A percentile compares a stretch with the other conserved stretches of the same genome.
Conservation (phyloP, 2,797 vertebrate genomes). For the Sebastes kiyomatsui region DNA sequence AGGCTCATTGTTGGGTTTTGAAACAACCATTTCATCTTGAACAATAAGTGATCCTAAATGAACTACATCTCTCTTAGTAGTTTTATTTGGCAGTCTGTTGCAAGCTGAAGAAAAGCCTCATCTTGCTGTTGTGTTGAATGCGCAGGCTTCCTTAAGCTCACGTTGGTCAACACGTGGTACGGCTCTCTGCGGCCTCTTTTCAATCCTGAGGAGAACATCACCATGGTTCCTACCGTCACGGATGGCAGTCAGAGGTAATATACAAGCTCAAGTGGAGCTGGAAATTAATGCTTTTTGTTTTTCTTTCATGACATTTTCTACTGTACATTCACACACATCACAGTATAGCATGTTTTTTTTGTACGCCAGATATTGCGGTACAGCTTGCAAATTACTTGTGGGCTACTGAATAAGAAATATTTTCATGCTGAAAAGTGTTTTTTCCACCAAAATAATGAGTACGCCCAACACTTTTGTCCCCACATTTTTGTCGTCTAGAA, state of each 20-base stretch:
- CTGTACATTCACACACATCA: neutral
- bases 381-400: neutral
- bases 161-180: constrained; percentile 88
- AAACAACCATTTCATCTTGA: constrained; percentile 31
- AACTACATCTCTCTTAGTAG: constrained; percentile 11
- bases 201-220: constrained; percentile 52
- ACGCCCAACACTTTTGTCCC: neutral
- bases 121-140: constrained; percentile 25
- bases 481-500: neutral
- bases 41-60: constrained; percentile 26
- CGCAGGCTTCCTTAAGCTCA: constrained; percentile 80
- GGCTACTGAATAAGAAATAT: neutral
- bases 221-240: constrained; percentile 66
- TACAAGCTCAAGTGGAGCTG: neutral
- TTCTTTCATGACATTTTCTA: neutral
- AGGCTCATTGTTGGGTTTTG: constrained; percentile 39
- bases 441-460: neutral
- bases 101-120: neutral
- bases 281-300: neutral
- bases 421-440: neutral
- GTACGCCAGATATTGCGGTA: neutral
- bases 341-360: neutral
- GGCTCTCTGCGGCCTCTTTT: constrained; percentile 82
- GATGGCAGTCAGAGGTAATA: constrained; percentile 83
- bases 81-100: constrained; percentile 24